Conservation (phyloP, 2,888 invertebrate genomes). For the Athalia cordata region DNA sequence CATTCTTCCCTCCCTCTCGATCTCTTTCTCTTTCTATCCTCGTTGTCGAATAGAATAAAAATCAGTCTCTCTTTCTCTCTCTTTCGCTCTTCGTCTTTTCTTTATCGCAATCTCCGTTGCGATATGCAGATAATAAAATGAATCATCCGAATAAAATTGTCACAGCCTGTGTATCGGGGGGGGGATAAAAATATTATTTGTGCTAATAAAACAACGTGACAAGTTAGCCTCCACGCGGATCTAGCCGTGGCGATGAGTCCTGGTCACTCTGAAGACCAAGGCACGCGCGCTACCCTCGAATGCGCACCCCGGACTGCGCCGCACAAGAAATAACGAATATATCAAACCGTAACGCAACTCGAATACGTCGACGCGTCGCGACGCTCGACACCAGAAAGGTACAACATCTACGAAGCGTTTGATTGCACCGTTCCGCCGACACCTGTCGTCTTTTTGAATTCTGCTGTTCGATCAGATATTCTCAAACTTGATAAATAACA, state of each 20-base stretch:
- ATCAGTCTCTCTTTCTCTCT: neutral
- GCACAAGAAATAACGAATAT: constrained; percentile 28
- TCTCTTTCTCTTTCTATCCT: too few relatives aligned
- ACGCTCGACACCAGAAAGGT: constrained; percentile 11
- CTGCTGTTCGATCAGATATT: too few relatives aligned
- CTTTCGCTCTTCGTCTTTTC: neutral
- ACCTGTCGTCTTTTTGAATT: neutral
- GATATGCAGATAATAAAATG: neutral
- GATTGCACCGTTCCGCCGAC: neutral
- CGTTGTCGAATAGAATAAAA: too few relatives aligned
- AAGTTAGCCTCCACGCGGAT: constrained; percentile 21
- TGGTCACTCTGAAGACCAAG: constrained; percentile 43
- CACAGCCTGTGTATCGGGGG: constrained; percentile 1
- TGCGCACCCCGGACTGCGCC: constrained; percentile 44
- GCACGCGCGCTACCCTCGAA: constrained; percentile 41
- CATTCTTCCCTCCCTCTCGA: too few relatives aligned
- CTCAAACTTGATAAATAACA: too few relatives aligned
- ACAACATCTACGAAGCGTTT: neutral
- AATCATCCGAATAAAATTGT: neutral
- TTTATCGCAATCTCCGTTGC: neutral
- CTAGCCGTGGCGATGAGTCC: constrained; percentile 41
- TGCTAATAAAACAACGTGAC: constrained; percentile 17
- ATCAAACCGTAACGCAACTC: constrained; percentile 36
- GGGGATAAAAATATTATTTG: neutral
- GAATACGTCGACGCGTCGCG: constrained; percentile 33